Percentiles rank a stretch among this genome's conserved stretches.
These are phyloP conservation scores for Nemurella pictetii DNA, from an alignment of 2,888 invertebrate genomes.

Conservation along the genomic window DNA sequence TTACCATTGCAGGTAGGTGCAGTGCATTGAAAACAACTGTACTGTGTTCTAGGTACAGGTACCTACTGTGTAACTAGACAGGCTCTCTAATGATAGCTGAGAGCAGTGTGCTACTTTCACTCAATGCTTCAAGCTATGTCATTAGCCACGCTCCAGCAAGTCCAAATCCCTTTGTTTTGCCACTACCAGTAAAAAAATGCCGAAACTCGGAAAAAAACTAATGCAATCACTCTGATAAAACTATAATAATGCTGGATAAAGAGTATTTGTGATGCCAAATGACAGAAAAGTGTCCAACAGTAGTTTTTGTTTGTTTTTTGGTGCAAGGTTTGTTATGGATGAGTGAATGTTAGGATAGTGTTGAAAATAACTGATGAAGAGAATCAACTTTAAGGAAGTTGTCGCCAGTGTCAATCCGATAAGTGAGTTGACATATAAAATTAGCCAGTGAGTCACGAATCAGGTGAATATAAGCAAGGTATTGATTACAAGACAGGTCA, in stretches of 20 bases:
- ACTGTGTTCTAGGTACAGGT: not conserved
- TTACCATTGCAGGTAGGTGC: not conserved
- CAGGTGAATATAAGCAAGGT: not conserved
- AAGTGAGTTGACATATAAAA: not conserved
- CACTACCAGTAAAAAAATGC: not conserved
- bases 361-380: not conserved
- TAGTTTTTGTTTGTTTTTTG: not conserved
- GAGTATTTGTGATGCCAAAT: not conserved
- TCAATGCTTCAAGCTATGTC: not conserved
- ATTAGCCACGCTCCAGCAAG: not conserved
- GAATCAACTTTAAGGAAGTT: not conserved
- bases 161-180: not conserved
- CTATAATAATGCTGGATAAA: too few species aligned
- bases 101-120: not conserved
- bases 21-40: not conserved
- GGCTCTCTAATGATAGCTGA: not conserved
- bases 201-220: too few species aligned
- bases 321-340: not conserved
- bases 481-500: not conserved
- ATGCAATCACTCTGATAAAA: not conserved
- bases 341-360: not conserved
- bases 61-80: too few species aligned
- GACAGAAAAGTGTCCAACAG: not conserved
- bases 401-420: not conserved
- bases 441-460: not conserved